Base-by-base conservation (phyloP, 2,113 vertebrate species). In the Paraplagusia blochii region DNA sequence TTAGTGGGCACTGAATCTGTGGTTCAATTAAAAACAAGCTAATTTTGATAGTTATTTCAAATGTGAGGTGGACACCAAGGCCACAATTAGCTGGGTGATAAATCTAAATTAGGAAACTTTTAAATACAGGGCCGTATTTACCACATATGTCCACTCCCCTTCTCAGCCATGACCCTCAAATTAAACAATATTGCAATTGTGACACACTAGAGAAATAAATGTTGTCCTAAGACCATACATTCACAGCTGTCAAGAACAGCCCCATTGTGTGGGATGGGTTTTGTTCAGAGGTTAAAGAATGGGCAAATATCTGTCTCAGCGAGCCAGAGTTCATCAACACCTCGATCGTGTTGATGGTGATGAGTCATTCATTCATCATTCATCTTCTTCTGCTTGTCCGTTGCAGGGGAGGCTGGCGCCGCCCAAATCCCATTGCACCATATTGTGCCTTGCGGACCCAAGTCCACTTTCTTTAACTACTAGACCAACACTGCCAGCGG, bases 21-120 rank as follows among this genome's bases (percentile, higher is more conserved):
- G 33, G 10, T 56, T 65, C 13, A 59, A 46, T 72, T 63, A 35
- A 45, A 69, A 78, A 63, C 33, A 64, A 72, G 70, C 79, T 81
- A 83, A 87, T 87, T 84, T 74, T 53, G 60, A 50, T 35, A 69
- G 57, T 70, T 74, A 80, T 79, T 83, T 53, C 50, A 53, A 8
- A 16, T 66, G 71, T 75, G 70, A 74, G 49, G 72, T 68, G 76
- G 58, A 43, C 66, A 2, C 66, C 66, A 63, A 71, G 78, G 73
- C 75, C 73, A 79, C 76, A 19, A 77, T 86, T 79, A 76, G 78
- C 66, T 33, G 66, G 67, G 80, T 85, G 72, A 87, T 84, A 84
- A 86, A 90, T 88, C 78, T 86, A 78, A 76, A 82, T 88, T 80
- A 83, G 82, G 77, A 81, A 81, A 76, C 69, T 81, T 79, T 71